Base-by-base conservation (phyloP, 1,140 invertebrate species). In the Phortica variegata region DNA sequence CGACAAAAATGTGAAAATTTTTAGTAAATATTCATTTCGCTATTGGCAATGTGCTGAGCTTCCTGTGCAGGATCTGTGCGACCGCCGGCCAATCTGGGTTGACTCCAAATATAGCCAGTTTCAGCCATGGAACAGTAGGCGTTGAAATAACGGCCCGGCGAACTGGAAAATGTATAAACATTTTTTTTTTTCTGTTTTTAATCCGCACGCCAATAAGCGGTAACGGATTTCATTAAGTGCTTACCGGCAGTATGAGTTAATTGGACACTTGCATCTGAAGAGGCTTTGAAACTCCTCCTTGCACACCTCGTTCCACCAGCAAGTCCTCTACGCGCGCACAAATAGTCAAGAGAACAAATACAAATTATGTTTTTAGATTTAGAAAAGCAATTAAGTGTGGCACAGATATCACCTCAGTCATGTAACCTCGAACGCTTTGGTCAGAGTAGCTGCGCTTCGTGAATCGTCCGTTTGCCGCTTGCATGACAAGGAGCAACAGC, bases 301-400 rank as follows among this genome's bases (percentile, higher is more conserved):
- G 78, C 91, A 94, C 3, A 92, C 85, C 78, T 94, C 91, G 73
- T 93, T 93, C 88, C 89, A 93, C 89, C 90, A 93, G 73, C 91
- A 93, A 20, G 87, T 91, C 66, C 91, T 83, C 90, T 93, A 61
- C 2, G 32, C 40, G 23, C 17, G 2, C 31, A 15, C 29, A 50
- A 17, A 21, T 42, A 0, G 36, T 42, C 33, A 36, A 3, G 10
- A n/a, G n/a, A n/a, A n/a, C n/a, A n/a, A n/a, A n/a, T 43, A 21
- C 15, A 37, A 26, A 26, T 6, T 26, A 10, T n/a, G 40, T 33
- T 47, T 37, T 26, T n/a, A 20, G n/a, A 10, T 2, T 17, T 10
- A 8, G 9, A 26, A 2, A 7, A n/a, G n/a, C 16, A 29, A 34
- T 34, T 7, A 6, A n/a, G n/a, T 34, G 33, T 23, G 21, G 15